Evolutionary conservation across 2,888 invertebrate genomes (phyloP).

Genomic region (Cephus nigrinus): DNA sequence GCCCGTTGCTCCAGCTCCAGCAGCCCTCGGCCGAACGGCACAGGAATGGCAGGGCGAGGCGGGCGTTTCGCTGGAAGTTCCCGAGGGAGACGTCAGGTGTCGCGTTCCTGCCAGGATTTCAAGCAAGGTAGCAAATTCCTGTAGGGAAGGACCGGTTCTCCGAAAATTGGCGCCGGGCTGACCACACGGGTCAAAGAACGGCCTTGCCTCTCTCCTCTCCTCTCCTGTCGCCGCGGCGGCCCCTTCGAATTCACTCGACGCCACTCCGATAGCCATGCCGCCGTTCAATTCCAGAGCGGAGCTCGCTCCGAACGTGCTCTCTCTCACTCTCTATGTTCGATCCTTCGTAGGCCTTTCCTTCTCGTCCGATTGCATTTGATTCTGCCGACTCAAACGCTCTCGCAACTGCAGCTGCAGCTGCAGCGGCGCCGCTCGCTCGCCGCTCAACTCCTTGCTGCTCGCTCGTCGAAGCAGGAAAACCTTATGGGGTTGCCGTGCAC

Average conservation of each 20-base stretch:
- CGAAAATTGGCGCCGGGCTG: constrained; percentile 60
- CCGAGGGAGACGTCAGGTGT: background rate
- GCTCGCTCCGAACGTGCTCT: background rate
- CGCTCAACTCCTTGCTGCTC: background rate
- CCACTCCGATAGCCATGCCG: background rate
- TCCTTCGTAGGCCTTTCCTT: constrained; percentile 9
- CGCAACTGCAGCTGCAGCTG: too few species aligned
- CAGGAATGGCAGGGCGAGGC: background rate
- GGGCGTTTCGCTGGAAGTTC: background rate
- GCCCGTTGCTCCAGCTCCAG: background rate
- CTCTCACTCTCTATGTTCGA: constrained; percentile 15
- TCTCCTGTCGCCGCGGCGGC: background rate
- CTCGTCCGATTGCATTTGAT: constrained; percentile 13
- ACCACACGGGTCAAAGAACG: constrained; percentile 63
- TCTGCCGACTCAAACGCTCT: background rate
- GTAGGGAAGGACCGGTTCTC: constrained; percentile 52
- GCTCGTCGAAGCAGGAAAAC: background rate
- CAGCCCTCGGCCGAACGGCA: background rate
- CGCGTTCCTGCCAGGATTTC: background rate
- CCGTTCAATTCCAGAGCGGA: background rate
- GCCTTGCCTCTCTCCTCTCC: constrained; percentile 53
- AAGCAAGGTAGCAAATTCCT: too few species aligned
- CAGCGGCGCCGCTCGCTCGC: background rate
- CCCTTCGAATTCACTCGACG: too few species aligned
- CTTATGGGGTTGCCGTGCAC: background rate